These are phyloP conservation scores for Ecliptopera silaceata DNA, from an alignment of 2,888 invertebrate genomes.

Conservation along the genomic window DNA sequence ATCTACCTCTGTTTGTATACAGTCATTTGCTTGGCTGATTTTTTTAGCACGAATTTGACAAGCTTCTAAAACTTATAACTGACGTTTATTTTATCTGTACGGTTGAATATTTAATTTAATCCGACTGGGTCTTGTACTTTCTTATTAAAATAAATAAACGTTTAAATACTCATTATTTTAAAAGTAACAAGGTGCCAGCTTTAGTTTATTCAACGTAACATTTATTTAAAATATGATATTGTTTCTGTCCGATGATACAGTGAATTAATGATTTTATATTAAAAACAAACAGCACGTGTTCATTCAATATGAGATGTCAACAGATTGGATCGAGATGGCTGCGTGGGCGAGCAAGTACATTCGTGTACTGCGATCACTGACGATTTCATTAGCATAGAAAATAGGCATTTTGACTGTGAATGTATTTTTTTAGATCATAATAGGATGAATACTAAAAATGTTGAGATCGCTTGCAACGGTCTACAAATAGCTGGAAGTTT, in stretches of 20 bases:
- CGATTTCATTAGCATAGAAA: neutral
- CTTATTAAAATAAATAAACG: conserved; percentile 3
- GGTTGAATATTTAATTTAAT: no score
- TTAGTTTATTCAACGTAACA: conserved; percentile 13
- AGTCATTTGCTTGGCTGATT: no score
- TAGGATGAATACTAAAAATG: no score
- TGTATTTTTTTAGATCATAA: neutral
- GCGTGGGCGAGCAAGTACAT: conserved; percentile 58
- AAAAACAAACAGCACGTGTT: conserved; percentile 69
- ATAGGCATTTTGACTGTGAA: neutral
- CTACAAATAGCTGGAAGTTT: no score
- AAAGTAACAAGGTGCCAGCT: neutral
- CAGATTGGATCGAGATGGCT: conserved; percentile 55
- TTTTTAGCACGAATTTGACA: no score
- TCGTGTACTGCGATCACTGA: conserved; percentile 39
- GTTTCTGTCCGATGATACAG: conserved; percentile 32
- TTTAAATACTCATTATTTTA: conserved; percentile 3
- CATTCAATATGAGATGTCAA: conserved; percentile 68
- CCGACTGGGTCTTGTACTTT: no score
- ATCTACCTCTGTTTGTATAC: no score
- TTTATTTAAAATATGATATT: conserved; percentile 29
- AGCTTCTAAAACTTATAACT: no score
- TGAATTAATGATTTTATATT: conserved; percentile 49
- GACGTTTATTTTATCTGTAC: no score
- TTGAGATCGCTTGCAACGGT: no score